Evolutionary conservation across 2,113 vertebrate genomes (phyloP), one percentile per base, ranked within the genome.

Genomic region (Mirounga angustirostris): DNA sequence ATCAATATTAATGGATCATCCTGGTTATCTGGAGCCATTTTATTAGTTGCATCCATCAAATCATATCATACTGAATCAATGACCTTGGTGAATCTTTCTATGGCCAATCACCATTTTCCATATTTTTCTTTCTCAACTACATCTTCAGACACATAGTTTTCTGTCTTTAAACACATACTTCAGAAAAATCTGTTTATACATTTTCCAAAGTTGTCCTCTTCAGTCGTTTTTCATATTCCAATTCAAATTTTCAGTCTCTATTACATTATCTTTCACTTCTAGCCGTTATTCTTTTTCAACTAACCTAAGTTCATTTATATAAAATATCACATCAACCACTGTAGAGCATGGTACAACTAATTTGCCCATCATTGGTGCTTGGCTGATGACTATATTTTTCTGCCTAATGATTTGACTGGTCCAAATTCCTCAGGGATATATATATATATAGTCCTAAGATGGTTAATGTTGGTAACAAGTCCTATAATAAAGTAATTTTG

Each of bases 271-370:
- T 52, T 95, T 89, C 80, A 33, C 78, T 93, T 78, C 15, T 79
- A 96, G 85, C 89, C 50, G 93, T 54, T 69, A 54, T 13, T 74
- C 40, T 61, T 89, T 92, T 52, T n/a, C 56, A 96, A 95, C 59
- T 63, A 67, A 83, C 46, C 14, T 87, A n/a, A 28, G 24, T 13
- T 87, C 26, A 89, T 84, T 46, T 50, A 46, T 59, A 71, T 74
- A 80, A 82, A 92, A 89, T 4, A 58, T 50, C 10, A 71, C 14
- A 94, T 14, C 30, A 50, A 91, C 9, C 7, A 65, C 40, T 82
- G 19, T 4, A 71, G 36, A 30, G 33, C 40, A 93, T 40, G 4
- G 46, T 56, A 4, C 5, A 85, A 69, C 54, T 79, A 89, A 79
- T 11, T 15, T 58, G 11, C 4, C 22, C 21, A 33, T 40, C 43